Evolutionary conservation across 1,140 invertebrate genomes (phyloP).

Genomic region (Tetraneura akinire): DNA sequence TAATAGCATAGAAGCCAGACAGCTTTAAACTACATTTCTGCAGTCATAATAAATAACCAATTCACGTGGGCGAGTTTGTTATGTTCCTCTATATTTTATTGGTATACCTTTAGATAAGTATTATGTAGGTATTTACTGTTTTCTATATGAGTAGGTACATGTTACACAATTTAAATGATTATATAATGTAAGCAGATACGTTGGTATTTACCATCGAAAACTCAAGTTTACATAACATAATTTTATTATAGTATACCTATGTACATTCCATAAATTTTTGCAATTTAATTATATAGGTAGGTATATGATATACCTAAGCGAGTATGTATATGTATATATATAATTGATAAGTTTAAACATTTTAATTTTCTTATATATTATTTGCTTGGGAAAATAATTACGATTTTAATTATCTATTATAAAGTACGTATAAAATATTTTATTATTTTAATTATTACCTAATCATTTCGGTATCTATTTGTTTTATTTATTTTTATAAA

Average conservation of each 20-base stretch:
- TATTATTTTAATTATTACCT: too few species aligned
- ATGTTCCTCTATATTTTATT: too few species aligned
- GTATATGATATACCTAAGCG: too few species aligned
- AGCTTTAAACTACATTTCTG: neutral
- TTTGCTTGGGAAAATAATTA: too few species aligned
- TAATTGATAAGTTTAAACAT: too few species aligned
- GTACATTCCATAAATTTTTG: neutral
- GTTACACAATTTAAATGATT: neutral
- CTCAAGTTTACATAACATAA: neutral
- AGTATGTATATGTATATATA: too few species aligned
- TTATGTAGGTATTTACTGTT: neutral
- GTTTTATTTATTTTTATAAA: too few species aligned
- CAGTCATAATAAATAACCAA: neutral
- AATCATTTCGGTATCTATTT: too few species aligned
- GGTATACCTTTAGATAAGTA: neutral
- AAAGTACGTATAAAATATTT: too few species aligned
- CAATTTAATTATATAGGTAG: too few species aligned
- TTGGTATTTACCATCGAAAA: neutral
- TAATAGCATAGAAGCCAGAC: neutral
- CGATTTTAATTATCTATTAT: too few species aligned
- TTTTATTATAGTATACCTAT: neutral
- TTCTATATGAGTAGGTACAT: neutral
- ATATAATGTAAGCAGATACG: neutral
- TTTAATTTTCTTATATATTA: too few species aligned
- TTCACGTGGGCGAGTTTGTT: neutral